phyloP scores from a whole-genome alignment of 2,113 vertebrate genomes.

The Oreochromis tanganicae region DNA sequence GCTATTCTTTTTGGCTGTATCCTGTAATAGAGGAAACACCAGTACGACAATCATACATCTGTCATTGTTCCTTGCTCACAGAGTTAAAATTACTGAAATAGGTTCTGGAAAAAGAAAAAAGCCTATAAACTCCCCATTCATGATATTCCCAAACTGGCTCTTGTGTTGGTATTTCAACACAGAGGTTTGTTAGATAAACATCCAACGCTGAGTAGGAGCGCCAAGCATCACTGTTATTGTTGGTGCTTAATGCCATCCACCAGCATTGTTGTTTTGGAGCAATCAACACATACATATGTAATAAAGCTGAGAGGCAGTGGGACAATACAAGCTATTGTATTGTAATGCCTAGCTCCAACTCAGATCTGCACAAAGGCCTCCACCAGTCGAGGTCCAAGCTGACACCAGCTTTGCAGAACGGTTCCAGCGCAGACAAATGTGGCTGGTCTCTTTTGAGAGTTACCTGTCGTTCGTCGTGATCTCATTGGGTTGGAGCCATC shows the following conservation, averaged over 20 bases:
- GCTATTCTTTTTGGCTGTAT: neutral
- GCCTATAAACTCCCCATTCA: slow-evolving; percentile 19
- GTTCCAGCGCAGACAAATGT: neutral
- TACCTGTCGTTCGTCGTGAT: slow-evolving; percentile 52
- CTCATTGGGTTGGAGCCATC: slow-evolving; percentile 37
- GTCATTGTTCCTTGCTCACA: neutral
- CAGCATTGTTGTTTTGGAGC: slow-evolving; percentile 68
- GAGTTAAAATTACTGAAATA: neutral
- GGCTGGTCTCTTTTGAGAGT: slow-evolving; percentile 44
- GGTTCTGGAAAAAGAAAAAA: neutral
- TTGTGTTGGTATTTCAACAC: slow-evolving; percentile 47
- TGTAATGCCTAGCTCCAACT: slow-evolving; percentile 27
- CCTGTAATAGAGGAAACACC: neutral
- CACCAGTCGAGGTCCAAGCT: slow-evolving; percentile 17
- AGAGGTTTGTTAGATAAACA: slow-evolving; percentile 61
- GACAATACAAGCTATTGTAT: slow-evolving; percentile 64
- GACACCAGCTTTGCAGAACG: slow-evolving; percentile 3
- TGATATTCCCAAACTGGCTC: slow-evolving; percentile 31
- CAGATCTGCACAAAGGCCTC: slow-evolving; percentile 39
- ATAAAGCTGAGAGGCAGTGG: slow-evolving; percentile 60
- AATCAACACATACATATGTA: slow-evolving; percentile 75
- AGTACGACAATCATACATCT: neutral
- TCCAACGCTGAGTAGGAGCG: slow-evolving; percentile 72
- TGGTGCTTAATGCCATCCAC: slow-evolving; percentile 64
- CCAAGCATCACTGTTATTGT: slow-evolving; percentile 70